Percentiles rank a stretch among this genome's conserved stretches.
Conservation (phyloP, 2,113 vertebrate species). For the Hypanus sabinus region DNA sequence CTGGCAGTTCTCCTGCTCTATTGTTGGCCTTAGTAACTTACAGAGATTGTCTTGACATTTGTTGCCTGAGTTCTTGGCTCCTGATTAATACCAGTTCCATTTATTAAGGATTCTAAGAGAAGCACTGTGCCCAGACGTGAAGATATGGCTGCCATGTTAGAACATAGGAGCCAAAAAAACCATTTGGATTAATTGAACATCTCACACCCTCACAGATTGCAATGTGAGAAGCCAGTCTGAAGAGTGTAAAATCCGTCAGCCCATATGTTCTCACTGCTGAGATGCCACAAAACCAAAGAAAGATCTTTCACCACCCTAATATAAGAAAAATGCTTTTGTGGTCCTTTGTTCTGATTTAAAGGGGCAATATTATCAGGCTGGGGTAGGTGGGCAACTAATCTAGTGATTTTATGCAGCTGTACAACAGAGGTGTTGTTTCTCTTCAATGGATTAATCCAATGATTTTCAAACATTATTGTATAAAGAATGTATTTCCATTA, state of each 20-base stretch:
- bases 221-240: slow-evolving; percentile 16
- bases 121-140: neutral
- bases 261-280: slow-evolving; percentile 21
- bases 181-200: slow-evolving; percentile 33
- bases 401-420: neutral
- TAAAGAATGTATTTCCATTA: neutral
- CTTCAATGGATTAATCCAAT: neutral
- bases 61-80: slow-evolving; percentile 12
- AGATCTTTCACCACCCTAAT: neutral
- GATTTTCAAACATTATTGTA: neutral
- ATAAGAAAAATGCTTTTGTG: neutral
- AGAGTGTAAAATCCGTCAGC: slow-evolving; percentile 33
- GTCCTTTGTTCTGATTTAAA: slow-evolving; percentile 30
- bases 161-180: slow-evolving; percentile 17
- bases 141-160: neutral
- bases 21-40: neutral
- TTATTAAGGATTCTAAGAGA: slow-evolving; percentile 21
- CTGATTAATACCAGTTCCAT: neutral
- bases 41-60: neutral
- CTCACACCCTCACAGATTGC: slow-evolving; percentile 30
- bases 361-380: neutral
- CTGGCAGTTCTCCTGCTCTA: neutral
- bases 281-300: neutral
- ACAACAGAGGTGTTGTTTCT: too few relatives aligned
- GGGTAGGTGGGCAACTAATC: neutral